These are phyloP conservation scores for Colletes gigas DNA, from an alignment of 1,140 invertebrate species.

Conservation along the genomic window DNA sequence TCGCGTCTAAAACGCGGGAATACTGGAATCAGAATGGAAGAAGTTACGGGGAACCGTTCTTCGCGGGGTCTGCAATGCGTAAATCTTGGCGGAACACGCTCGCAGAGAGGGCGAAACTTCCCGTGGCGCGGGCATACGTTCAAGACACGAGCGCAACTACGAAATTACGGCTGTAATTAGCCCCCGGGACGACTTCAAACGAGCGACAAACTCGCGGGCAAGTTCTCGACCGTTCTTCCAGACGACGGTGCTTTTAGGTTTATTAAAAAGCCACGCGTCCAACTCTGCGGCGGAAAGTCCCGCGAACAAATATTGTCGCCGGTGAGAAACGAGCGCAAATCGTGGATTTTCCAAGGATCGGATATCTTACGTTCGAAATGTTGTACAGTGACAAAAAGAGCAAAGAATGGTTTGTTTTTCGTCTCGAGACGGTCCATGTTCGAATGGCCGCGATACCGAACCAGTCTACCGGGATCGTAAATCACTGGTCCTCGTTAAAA, in stretches of 20 bases:
- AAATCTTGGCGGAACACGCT: constrained; percentile 32
- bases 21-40: constrained; percentile 15
- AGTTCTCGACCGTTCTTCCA: background rate
- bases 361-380: background rate
- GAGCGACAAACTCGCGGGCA: background rate
- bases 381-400: background rate
- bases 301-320: constrained; percentile 4
- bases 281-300: background rate
- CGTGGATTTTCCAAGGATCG: background rate
- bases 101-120: background rate
- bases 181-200: background rate
- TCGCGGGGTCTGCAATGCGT: constrained; percentile 32
- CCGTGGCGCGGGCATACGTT: background rate
- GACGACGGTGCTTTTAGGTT: background rate
- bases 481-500: constrained; percentile 13
- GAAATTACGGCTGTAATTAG: constrained; percentile 28
- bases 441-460: background rate
- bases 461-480: too few species aligned
- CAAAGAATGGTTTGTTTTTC: background rate
- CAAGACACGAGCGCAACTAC: background rate
- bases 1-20: constrained; percentile 24
- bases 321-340: background rate
- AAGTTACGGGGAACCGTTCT: constrained; percentile 41
- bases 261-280: constrained; percentile 18
- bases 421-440: background rate